Base-by-base conservation (phyloP, 2,113 vertebrate genomes). In the Pica pica region DNA sequence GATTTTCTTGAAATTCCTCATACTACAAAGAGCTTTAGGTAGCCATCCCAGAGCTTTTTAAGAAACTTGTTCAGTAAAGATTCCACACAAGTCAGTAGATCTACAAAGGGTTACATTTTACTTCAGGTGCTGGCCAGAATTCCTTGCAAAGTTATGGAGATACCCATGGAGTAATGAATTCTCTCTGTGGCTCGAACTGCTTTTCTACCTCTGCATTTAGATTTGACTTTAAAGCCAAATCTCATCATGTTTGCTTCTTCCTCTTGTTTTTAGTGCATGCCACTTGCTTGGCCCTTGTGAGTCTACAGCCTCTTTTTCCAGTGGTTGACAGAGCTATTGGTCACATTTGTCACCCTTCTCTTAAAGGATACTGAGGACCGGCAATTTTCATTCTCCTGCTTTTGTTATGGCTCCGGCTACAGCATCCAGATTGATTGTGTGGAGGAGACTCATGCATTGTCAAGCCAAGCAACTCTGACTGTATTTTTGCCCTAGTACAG, bases 1-100 rank as follows among this genome's bases (percentile, higher is more conserved):
- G 22, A 68, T 95, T 96, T 96, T 88, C 74, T 95, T 87, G 30
- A 84, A 84, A 73, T 60, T 74, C 30, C 16, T 81, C 18, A 92
- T 35, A 8, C 77, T 57, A 83, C 59, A 78, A 46, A 89, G 65
- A 64, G 28, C 12, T 90, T 94, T 71, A 81, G 37, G 41, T 81
- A 69, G 74, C 55, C 28, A 41, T 67, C 44, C 61, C 44, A 85
- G 69, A 96, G 89, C 13, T 83, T 84, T 91, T 93, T 31, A 91
- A 93, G n/a, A 76, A 89, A 76, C 64, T 37, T 46, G 13, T 75
- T 86, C 75, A 42, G 9, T 74, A 47, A 93, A 93, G 69, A 70
- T 75, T 88, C 46, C 37, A 23, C 11, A 4, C 7, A 63, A 84
- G 69, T 74, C 24, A 56, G 27, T 55, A 44, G 28, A 41, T 64